These are phyloP conservation scores for Timema cristinae DNA, from an alignment of 2,888 invertebrate genomes.

Conservation along the genomic window DNA sequence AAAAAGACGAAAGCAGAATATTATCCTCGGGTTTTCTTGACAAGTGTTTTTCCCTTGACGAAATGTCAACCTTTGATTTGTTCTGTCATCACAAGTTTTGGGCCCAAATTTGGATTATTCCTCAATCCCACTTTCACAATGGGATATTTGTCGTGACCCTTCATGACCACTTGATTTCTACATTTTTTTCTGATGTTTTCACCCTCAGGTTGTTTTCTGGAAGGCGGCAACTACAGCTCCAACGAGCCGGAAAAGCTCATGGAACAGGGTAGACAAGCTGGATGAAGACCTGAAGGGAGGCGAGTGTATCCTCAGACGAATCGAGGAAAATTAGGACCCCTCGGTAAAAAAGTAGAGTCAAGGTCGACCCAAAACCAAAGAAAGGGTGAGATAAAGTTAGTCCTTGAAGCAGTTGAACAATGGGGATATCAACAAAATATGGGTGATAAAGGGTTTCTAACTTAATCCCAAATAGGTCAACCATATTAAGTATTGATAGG, in stretches of 20 bases:
- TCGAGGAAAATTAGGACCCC: background rate
- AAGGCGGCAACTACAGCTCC: background rate
- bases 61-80: no score
- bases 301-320: background rate
- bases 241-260: background rate
- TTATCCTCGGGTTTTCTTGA: no score
- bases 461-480: no score
- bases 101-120: background rate
- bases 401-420: background rate
- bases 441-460: no score
- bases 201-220: constrained; percentile 13
- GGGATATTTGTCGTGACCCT: background rate
- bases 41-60: no score
- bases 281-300: background rate
- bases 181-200: background rate
- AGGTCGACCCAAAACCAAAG: background rate
- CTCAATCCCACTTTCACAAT: no score
- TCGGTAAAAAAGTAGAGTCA: background rate
- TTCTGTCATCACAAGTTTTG: no score
- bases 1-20: no score
- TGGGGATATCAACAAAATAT: no score
- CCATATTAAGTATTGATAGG: no score
- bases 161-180: background rate
- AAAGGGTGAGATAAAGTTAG: background rate
- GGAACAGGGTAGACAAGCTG: background rate